Conservation (phyloP, 1,140 invertebrate species). For the Solenopsis fugax region DNA sequence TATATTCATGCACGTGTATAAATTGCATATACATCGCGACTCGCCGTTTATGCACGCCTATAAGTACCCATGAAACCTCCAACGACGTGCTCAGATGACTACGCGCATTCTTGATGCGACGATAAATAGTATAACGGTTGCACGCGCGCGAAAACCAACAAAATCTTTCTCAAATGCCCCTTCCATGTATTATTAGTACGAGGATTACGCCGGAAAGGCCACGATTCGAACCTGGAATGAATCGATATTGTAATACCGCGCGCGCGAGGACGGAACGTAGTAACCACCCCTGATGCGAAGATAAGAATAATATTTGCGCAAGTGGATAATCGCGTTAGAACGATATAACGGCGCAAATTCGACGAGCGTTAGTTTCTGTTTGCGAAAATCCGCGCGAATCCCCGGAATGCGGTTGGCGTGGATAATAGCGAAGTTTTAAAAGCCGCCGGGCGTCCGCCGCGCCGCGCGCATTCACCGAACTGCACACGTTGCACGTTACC, state of each 20-base stretch:
- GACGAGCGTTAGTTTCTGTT: slow-evolving; percentile 31
- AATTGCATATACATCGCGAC: neutral
- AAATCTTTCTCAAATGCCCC: neutral
- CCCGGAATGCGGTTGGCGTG: neutral
- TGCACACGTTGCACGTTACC: neutral
- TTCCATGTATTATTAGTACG: slow-evolving; percentile 12
- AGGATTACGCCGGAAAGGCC: neutral
- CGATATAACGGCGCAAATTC: slow-evolving; percentile 44
- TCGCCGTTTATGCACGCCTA: neutral
- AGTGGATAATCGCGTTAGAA: slow-evolving; percentile 47
- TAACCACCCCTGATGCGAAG: slow-evolving; percentile 8
- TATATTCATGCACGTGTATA: neutral
- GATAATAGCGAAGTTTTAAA: slow-evolving; percentile 49
- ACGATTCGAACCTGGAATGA: slow-evolving; percentile 14
- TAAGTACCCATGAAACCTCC: neutral
- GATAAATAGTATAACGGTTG: neutral
- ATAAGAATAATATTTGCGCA: slow-evolving; percentile 62
- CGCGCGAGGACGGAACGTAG: slow-evolving; percentile 10
- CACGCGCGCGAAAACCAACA: neutral
- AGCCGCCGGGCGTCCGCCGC: neutral
- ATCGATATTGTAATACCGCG: slow-evolving; percentile 39
- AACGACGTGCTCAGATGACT: neutral
- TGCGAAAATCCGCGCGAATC: slow-evolving; percentile 30
- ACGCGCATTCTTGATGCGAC: neutral
- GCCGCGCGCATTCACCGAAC: neutral